These are phyloP conservation scores for Labrus mixtus DNA, from an alignment of 2,113 vertebrate genomes.

Conservation along the genomic window DNA sequence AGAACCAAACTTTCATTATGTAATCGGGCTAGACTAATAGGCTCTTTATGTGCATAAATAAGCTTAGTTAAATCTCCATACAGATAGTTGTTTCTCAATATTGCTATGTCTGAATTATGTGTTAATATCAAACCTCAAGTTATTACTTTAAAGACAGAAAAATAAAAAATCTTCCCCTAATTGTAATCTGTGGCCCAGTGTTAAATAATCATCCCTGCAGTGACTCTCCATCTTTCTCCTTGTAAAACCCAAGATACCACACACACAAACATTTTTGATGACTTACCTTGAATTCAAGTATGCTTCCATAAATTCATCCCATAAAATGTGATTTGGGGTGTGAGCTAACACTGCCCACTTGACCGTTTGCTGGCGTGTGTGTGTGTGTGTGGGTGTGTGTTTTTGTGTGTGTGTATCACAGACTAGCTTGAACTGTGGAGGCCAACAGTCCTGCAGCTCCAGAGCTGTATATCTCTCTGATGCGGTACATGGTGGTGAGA, in stretches of 20 bases:
- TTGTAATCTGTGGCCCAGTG: neutral
- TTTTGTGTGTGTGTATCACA: neutral
- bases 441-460: neutral
- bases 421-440: neutral
- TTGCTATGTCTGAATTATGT: neutral
- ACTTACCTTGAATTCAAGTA: neutral
- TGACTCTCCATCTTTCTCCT: neutral
- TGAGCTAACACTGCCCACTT: neutral
- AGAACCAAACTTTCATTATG: conserved; percentile 8
- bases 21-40: neutral
- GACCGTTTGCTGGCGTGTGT: neutral
- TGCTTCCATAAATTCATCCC: neutral
- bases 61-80: neutral
- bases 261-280: neutral
- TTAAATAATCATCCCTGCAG: neutral
- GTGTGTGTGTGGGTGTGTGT: too few relatives aligned
- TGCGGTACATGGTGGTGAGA: too few relatives aligned
- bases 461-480: neutral
- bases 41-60: neutral
- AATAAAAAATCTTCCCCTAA: neutral
- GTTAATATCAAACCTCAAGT: neutral
- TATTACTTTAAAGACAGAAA: neutral
- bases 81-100: neutral
- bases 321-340: neutral
- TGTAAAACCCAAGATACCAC: neutral